Base-by-base conservation (phyloP, 1,140 invertebrate genomes). In the Lamellibrachia luymesi region DNA sequence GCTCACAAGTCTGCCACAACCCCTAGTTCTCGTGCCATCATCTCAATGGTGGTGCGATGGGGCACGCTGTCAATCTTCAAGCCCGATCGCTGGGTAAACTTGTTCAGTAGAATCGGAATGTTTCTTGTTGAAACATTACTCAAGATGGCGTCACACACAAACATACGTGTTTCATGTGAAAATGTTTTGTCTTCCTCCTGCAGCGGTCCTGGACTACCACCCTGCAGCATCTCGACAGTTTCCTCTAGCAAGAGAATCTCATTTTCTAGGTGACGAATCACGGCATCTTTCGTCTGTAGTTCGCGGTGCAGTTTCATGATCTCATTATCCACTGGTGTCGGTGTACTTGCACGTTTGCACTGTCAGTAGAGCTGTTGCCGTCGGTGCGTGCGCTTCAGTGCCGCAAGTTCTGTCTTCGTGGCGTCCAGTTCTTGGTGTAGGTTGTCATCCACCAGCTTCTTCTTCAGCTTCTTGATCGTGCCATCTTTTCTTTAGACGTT, bases 251-350 rank as follows among this genome's bases (percentile, higher is more conserved):
- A 17, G 52, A 90, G 49, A 90, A 90, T 90, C 90, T 90, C 90
- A 90, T 90, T 90, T 50, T 90, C 90, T 38, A 90, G 90, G 49
- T 90, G 90, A 38, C 90, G 90, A 90, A 90, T 90, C n/a, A 50
- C 25, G 2, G 7, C 49, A 50, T 90, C 90, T 90, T 90, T 90
- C n/a, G 1, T 38, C n/a, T 90, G 90, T 27, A 90, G 90, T 50
- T 90, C 90, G 90, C 22, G 90, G 90, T 90, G 90, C 25, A 90
- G 25, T 50, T 90, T 90, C 90, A 50, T 8, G 90, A 90, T 90
- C n/a, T 90, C 49, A 38, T 50, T 2, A 90, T 27, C 90, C n/a
- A 90, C 49, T 50, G 7, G 90, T 90, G 49, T 50, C 49, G 90
- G 90, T 52, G 51, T 52, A 52, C 51, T 52, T 52, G 51, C 51